phyloP scores from a whole-genome alignment of 2,797 vertebrate genomes.

The Nothura maculosa region DNA sequence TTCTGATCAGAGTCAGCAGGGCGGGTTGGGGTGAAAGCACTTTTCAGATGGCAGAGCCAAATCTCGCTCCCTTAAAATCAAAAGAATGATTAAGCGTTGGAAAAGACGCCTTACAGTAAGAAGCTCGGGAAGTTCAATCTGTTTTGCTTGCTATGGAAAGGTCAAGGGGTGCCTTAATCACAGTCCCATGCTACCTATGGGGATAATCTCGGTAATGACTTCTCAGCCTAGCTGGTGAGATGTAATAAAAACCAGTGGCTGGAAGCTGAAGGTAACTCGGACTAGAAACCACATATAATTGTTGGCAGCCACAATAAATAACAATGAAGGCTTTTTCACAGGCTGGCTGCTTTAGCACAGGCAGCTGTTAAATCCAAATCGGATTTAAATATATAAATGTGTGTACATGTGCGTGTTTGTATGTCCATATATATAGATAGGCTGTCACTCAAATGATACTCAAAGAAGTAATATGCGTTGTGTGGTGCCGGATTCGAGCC shows the following conservation, averaged over 20 bases:
- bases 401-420: too few species aligned
- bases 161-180: not conserved
- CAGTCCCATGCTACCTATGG: not conserved
- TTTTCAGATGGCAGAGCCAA: not conserved
- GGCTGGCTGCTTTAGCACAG: not conserved
- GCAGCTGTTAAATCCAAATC: not conserved
- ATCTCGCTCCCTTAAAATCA: not conserved
- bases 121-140: not conserved
- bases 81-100: not conserved
- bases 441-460: not conserved
- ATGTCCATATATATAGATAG: too few species aligned
- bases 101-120: not conserved
- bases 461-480: not conserved
- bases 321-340: not conserved
- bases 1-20: not conserved
- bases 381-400: not conserved
- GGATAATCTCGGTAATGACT: not conserved
- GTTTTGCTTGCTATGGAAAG: not conserved
- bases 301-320: not conserved
- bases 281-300: not conserved
- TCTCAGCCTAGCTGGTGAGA: not conserved
- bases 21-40: not conserved
- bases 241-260: not conserved
- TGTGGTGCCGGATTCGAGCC: not conserved
- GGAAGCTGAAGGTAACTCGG: slow-evolving; percentile 23